Evolutionary conservation across 2,888 invertebrate species (phyloP).

Genomic region (Trachelus tabidus): DNA sequence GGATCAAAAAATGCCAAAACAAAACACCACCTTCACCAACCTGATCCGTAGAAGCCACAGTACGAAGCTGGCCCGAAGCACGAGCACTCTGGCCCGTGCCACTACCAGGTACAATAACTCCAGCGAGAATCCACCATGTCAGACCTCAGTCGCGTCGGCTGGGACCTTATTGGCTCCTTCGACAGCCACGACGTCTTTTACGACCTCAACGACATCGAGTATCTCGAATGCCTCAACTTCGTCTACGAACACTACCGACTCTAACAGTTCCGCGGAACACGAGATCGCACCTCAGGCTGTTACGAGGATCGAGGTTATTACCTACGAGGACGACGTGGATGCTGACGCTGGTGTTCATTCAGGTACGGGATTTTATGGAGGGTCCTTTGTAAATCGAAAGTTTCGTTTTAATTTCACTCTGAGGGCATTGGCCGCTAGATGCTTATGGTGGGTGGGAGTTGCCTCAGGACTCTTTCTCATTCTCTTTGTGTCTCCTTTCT

Average conservation of each 20-base stretch:
- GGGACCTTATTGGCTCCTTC: background rate
- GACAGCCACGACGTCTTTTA: constrained; percentile 17
- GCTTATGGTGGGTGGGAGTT: too few relatives aligned
- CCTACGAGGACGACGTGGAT: constrained; percentile 62
- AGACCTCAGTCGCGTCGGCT: background rate
- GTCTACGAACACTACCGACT: too few relatives aligned
- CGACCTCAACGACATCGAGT: too few relatives aligned
- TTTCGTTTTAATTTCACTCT: too few relatives aligned
- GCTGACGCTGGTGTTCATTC: constrained; percentile 78
- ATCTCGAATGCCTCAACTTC: too few relatives aligned
- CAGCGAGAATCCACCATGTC: background rate
- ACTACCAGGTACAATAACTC: constrained; percentile 7
- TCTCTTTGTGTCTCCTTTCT: too few relatives aligned
- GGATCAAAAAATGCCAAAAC: constrained; percentile 1
- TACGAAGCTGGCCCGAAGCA: constrained; percentile 78
- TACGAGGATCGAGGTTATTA: background rate
- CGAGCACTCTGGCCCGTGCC: constrained; percentile 59
- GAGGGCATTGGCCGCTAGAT: too few relatives aligned
- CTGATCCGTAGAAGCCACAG: constrained; percentile 79
- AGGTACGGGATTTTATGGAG: constrained; percentile 69
- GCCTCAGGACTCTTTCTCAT: too few relatives aligned
- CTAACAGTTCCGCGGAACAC: constrained; percentile 10
- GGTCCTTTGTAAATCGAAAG: constrained; percentile 7
- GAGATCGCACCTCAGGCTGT: constrained; percentile 4
- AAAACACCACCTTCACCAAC: constrained; percentile 49